Base-by-base conservation (phyloP, 2,888 invertebrate species). In the Carabus problematicus region DNA sequence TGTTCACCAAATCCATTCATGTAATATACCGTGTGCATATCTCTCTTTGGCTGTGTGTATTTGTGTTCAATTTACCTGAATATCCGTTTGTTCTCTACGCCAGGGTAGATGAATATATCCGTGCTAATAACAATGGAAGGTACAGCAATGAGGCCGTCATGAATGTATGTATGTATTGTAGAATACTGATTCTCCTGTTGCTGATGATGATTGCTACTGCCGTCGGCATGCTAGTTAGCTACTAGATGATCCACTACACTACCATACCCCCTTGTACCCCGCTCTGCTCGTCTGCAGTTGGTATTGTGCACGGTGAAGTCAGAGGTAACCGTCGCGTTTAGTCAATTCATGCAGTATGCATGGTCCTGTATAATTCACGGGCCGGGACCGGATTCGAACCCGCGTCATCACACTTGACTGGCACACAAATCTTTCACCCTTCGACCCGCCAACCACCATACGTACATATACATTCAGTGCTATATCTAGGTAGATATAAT, bases 331-430 rank as follows among this genome's bases (percentile, higher is more conserved):
- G 40, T 54, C 11, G 11, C 78, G 79, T 80, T 80, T 80, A 81
- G 80, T 76, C 74, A 75, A 78, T 68, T 81, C 82, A 81, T 82
- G 77, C 78, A 81, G 77, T 79, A 81, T 82, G 80, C 79, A 82
- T 77, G 75, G 73, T 73, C 73, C 76, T 80, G 78, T 79, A 81
- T 81, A 80, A 81, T 81, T 81, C 79, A 81, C 74, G 72, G 66
- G 11, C 41, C 29, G 16, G 52, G 9, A 14, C 52, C 52, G 52
- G 66, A 12, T 39, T 78, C 79, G 79, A 78, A 78, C 79, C 76
- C 78, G 77, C 78, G 79, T 80, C 79, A 80, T 79, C 80, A 78
- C 79, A 79, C 79, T 80, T 81, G 80, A 81, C 80, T 80, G 80
- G 79, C 80, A 80, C 80, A 81, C 81, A 81, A 80, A 80, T 81